These are phyloP conservation scores for Brachionus asplanchnoidis DNA, from an alignment of 1,140 invertebrate species.

Conservation along the genomic window DNA sequence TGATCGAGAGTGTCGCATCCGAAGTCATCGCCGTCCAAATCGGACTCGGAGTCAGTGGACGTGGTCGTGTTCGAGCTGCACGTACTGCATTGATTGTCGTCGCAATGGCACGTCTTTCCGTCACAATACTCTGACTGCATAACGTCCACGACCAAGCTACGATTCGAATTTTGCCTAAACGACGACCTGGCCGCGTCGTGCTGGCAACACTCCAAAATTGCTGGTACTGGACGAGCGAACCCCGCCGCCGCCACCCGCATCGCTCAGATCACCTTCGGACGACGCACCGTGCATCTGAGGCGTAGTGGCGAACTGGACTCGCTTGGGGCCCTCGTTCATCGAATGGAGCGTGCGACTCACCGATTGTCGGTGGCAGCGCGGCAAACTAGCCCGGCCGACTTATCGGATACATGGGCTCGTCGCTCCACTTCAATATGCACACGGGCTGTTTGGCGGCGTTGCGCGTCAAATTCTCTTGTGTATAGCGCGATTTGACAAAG, in stretches of 20 bases:
- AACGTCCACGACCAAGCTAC: not conserved
- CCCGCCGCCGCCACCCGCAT: too few species aligned
- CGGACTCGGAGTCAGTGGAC: slow-evolving; percentile 32
- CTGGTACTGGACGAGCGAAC: slow-evolving; percentile 2
- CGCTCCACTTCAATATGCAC: not conserved
- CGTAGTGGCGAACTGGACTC: slow-evolving; percentile 21
- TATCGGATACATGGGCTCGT: slow-evolving; percentile 9
- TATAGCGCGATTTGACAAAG: not conserved
- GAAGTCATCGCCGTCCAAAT: slow-evolving; percentile 31
- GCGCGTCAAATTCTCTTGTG: not conserved
- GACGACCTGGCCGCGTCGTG: not conserved
- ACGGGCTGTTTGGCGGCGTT: not conserved
- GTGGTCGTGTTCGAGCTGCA: slow-evolving; percentile 39
- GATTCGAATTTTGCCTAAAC: not conserved
- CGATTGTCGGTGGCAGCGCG: not conserved
- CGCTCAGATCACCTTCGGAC: slow-evolving; percentile 14
- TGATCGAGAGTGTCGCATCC: slow-evolving; percentile 1
- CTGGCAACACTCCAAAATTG: not conserved
- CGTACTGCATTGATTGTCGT: slow-evolving; percentile 20
- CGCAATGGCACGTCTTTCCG: not conserved
- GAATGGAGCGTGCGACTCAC: not conserved
- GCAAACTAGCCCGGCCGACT: not conserved
- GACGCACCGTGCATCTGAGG: slow-evolving; percentile 16
- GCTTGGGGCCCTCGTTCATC: not conserved
- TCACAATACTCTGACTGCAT: not conserved